Conservation (phyloP, 1,140 invertebrate species). For the Lethocerus indicus region DNA sequence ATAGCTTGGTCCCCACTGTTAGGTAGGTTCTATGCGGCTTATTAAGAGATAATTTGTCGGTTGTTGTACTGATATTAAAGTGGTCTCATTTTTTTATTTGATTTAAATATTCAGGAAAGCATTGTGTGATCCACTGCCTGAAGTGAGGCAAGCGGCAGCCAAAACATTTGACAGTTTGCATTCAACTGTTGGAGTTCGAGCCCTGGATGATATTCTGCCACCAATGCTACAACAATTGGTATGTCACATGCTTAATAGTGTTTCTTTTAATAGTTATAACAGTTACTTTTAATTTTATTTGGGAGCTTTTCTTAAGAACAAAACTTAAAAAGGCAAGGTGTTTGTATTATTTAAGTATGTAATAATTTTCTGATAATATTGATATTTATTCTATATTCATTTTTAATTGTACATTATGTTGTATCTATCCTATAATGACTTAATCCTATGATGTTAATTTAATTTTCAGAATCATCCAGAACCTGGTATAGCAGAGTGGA, state of each 20-base stretch:
- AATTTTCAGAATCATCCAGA: constrained; percentile 48
- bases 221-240: constrained; percentile 68
- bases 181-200: constrained; percentile 80
- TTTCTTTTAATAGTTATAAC: too few species aligned
- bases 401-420: background rate
- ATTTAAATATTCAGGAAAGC: constrained; percentile 42
- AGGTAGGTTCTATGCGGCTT: constrained; percentile 22
- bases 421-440: too few species aligned
- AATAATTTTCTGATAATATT: too few species aligned
- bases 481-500: constrained; percentile 55
- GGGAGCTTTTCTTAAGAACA: too few species aligned
- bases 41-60: background rate
- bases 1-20: constrained; percentile 94
- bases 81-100: background rate
- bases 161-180: constrained; percentile 94
- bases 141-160: constrained; percentile 86
- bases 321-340: too few species aligned
- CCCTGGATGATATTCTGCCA: constrained; percentile 94
- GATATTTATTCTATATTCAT: background rate
- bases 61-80: background rate
- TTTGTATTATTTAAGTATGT: too few species aligned
- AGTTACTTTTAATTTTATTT: too few species aligned
- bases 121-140: constrained; percentile 78
- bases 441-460: constrained; percentile 11
- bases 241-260: constrained; percentile 14